Percentiles rank a stretch among this genome's conserved stretches.
phyloP scores from a whole-genome alignment of 1,140 invertebrate genomes.

The Camponotus pennsylvanicus region DNA sequence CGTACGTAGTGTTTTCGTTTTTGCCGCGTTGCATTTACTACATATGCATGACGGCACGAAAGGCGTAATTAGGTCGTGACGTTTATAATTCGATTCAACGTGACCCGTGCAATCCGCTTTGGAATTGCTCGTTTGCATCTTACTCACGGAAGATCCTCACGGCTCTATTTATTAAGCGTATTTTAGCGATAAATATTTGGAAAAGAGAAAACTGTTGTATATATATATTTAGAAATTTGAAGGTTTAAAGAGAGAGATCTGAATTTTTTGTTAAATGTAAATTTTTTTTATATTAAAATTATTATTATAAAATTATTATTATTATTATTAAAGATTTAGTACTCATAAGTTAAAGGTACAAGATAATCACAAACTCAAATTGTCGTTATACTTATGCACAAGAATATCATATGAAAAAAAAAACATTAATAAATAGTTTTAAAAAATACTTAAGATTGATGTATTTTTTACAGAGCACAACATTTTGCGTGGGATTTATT shows the following conservation, averaged over 20 bases:
- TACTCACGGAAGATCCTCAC: slow-evolving; percentile 33
- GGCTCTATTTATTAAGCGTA: slow-evolving; percentile 42
- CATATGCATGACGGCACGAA: slow-evolving; percentile 58
- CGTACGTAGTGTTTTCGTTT: slow-evolving; percentile 55
- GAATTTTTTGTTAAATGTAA: neutral
- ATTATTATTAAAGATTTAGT: neutral
- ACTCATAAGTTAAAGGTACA: too few species aligned
- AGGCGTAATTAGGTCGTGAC: slow-evolving; percentile 62
- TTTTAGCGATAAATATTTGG: slow-evolving; percentile 40
- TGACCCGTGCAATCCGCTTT: slow-evolving; percentile 50
- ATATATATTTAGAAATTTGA: neutral
- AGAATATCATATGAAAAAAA: too few species aligned
- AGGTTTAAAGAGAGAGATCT: neutral
- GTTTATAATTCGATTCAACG: slow-evolving; percentile 60
- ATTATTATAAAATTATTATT: too few species aligned
- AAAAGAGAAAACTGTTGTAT: neutral
- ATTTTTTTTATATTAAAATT: neutral
- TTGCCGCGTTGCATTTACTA: slow-evolving; percentile 50
- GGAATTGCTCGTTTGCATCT: slow-evolving; percentile 55
- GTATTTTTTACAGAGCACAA: too few species aligned
- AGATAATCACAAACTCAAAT: too few species aligned
- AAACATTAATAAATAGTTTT: too few species aligned
- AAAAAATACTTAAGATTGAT: too few species aligned
- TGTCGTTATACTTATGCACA: too few species aligned
- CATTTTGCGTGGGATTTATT: too few species aligned